Conservation (phyloP, 30 jellyfish, hydroid and myxozoan species). For the Chironex yamaguchii region DNA sequence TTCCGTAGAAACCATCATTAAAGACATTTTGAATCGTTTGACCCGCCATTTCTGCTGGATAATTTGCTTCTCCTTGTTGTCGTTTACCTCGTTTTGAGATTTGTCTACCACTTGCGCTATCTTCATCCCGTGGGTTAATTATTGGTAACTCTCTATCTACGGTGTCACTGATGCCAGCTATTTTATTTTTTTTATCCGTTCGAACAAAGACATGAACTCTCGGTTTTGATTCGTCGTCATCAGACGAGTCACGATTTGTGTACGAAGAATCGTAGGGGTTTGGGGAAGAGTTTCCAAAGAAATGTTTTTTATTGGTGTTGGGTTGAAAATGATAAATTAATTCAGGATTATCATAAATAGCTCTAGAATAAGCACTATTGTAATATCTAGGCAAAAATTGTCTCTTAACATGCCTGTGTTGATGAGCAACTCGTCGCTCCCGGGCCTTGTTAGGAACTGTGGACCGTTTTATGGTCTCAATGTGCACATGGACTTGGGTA, state of each 20-base stretch:
- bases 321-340: no score
- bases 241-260: background rate
- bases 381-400: no score
- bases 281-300: no score
- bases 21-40: background rate
- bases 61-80: background rate
- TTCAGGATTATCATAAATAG: no score
- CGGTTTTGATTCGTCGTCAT: conserved; percentile 61
- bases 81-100: background rate
- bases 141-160: background rate
- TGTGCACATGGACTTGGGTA: conserved; percentile 72
- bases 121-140: background rate
- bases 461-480: conserved; percentile 74
- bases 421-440: no score
- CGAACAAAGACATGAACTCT: conserved; percentile 69
- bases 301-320: no score
- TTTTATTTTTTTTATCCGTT: conserved; percentile 69
- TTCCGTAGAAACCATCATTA: background rate
- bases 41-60: background rate
- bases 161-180: background rate
- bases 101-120: background rate
- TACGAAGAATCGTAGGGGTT: conserved; percentile 7
- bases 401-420: no score
- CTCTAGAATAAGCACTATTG: no score
- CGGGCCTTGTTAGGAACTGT: no score